Percentiles rank a stretch among this genome's conserved stretches.
These are phyloP conservation scores for Petroica traversi DNA, from an alignment of 2,113 vertebrate species.

Conservation along the genomic window DNA sequence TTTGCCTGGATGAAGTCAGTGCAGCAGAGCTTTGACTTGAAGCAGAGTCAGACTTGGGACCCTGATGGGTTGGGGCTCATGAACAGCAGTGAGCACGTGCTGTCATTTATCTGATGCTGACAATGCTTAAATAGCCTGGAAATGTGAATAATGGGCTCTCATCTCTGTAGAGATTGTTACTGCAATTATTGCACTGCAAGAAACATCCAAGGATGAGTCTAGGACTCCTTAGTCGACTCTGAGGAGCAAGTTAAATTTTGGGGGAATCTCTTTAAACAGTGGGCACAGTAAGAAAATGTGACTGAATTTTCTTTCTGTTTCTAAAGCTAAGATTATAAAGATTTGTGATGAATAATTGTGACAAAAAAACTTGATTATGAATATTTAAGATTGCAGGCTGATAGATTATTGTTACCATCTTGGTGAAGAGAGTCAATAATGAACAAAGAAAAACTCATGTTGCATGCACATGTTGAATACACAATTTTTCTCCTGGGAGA, in stretches of 20 bases:
- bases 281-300: neutral
- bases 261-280: neutral
- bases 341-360: neutral
- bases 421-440: neutral
- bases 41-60: neutral
- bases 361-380: neutral
- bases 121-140: neutral
- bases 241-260: neutral
- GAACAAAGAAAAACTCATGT: neutral
- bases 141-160: neutral
- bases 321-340: neutral
- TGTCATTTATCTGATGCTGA: neutral
- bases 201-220: neutral
- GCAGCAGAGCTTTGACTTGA: neutral
- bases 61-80: neutral
- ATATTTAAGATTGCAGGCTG: neutral
- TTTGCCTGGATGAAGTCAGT: neutral
- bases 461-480: neutral
- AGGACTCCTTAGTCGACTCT: neutral
- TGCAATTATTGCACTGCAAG: neutral
- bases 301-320: neutral
- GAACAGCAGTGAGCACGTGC: accelerated
- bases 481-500: neutral
- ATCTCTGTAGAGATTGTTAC: neutral
- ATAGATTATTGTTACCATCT: neutral